Base-by-base conservation (phyloP, 2,797 vertebrate species). In the Poeciliopsis paucimaculata region DNA sequence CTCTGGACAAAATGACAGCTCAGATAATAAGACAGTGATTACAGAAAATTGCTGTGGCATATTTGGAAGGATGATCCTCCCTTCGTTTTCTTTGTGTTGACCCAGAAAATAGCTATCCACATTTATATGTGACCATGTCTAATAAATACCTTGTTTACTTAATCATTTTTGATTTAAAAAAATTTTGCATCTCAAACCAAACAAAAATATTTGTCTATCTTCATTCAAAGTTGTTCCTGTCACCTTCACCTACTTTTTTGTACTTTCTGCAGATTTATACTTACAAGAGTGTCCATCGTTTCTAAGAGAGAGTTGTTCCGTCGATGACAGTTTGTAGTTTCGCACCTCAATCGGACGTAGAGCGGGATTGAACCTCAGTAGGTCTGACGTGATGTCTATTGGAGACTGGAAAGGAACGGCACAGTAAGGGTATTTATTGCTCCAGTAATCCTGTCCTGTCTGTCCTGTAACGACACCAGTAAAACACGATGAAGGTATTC, bases 281-380 rank as follows among this genome's bases (percentile, higher is more conserved):
- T 96, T 93, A 99, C 98, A 94, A 82, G 98, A 97, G 81, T 99
- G 98, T 43, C 98, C 98, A 10, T 97, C 97, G 84, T 99, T 99
- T 86, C 94, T 96, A 78, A 99, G 87, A n/a, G 94, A 95, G 39
- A 99, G 96, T 46, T 94, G 93, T 60, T 97, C 95, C 0, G 82
- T 82, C 49, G 92, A 87, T 7, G 96, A 91, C 79, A 96, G 90
- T 0, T 97, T 95, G 89, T 98, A 99, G 90, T 97, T 97, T 73
- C 95, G 93, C 78, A 98, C 90, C 79, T 95, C 95, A 34, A 99
- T 92, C 39, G 97, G 97, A 9, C 76, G 57, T 43, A 99, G 92
- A 53, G 90, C 91, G n/a, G 97, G 94, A 72, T 98, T 96, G 0
- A 97, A 99, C 82, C 96, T 95, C n/a, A 98, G 95, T 83, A 97